Conservation (phyloP, 2,888 invertebrate genomes). For the Oscheius onirici region DNA sequence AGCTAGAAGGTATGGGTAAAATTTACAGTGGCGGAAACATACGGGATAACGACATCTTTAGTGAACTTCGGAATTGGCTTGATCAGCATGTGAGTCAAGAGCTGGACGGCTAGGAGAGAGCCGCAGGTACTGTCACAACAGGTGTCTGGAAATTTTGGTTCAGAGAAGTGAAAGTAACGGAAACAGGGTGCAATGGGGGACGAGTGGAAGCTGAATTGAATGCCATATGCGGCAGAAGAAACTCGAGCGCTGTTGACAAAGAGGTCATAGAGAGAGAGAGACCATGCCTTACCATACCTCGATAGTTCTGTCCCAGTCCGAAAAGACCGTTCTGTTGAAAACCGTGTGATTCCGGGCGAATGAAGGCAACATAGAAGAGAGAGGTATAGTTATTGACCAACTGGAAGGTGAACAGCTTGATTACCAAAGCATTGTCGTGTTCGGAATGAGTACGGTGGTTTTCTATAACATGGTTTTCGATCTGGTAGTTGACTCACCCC, state of each 20-base stretch:
- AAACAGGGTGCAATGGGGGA: too few relatives aligned
- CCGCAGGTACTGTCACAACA: slow-evolving; percentile 73
- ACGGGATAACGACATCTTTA: slow-evolving; percentile 72
- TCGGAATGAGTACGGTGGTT: slow-evolving; percentile 74
- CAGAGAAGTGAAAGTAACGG: too few relatives aligned
- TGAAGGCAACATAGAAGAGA: slow-evolving; percentile 75
- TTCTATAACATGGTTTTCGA: slow-evolving; percentile 65
- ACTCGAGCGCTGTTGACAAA: too few relatives aligned
- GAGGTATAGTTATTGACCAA: slow-evolving; percentile 75
- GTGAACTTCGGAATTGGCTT: slow-evolving; percentile 74
- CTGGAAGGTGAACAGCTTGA: slow-evolving; percentile 75
- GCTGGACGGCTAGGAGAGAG: slow-evolving; percentile 74
- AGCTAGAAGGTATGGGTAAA: neutral
- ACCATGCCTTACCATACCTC: too few relatives aligned
- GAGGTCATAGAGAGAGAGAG: too few relatives aligned
- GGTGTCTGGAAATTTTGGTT: slow-evolving; percentile 69
- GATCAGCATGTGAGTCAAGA: slow-evolving; percentile 73
- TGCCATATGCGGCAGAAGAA: too few relatives aligned
- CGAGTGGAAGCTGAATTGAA: too few relatives aligned
- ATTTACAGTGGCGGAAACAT: slow-evolving; percentile 6
- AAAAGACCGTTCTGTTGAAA: slow-evolving; percentile 65
- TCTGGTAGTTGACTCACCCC: slow-evolving; percentile 40
- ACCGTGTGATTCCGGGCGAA: slow-evolving; percentile 72
- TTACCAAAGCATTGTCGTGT: slow-evolving; percentile 74
- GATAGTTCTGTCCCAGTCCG: slow-evolving; percentile 66